A percentile compares a stretch with the other conserved stretches of the same genome.
phyloP scores from a whole-genome alignment of 2,888 invertebrate genomes.

The Strigamia crassipes region DNA sequence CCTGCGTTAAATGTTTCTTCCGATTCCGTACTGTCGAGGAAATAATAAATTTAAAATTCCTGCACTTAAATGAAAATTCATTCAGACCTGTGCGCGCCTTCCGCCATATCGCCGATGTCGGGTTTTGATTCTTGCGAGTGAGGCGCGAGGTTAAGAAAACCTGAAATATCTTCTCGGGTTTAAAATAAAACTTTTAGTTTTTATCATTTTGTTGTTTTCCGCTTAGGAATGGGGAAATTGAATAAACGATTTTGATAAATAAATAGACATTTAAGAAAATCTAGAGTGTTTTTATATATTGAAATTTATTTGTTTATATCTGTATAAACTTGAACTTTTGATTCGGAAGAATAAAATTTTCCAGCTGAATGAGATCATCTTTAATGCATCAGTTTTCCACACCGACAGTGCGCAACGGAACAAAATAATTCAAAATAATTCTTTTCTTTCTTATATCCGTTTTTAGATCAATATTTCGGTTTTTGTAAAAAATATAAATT shows the following conservation, averaged over 20 bases:
- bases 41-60: neutral
- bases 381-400: neutral
- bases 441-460: neutral
- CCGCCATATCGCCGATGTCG: too few species aligned
- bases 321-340: neutral
- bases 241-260: too few species aligned
- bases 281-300: too few species aligned
- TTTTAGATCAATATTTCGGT: neutral
- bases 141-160: too few species aligned
- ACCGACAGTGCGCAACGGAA: neutral
- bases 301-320: neutral
- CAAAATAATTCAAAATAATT: neutral
- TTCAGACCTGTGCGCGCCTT: neutral
- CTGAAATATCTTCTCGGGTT: too few species aligned
- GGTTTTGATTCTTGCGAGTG: too few species aligned
- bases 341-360: neutral
- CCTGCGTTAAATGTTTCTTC: slow-evolving; percentile 17
- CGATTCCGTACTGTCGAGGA: neutral
- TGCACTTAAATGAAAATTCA: neutral
- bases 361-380: neutral
- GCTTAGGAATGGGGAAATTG: too few species aligned
- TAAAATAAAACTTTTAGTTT: too few species aligned
- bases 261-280: too few species aligned
- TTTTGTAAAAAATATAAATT: neutral
- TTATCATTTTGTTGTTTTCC: too few species aligned